Base-by-base conservation (phyloP, 2,888 invertebrate species). In the Microplitis deprimator region DNA sequence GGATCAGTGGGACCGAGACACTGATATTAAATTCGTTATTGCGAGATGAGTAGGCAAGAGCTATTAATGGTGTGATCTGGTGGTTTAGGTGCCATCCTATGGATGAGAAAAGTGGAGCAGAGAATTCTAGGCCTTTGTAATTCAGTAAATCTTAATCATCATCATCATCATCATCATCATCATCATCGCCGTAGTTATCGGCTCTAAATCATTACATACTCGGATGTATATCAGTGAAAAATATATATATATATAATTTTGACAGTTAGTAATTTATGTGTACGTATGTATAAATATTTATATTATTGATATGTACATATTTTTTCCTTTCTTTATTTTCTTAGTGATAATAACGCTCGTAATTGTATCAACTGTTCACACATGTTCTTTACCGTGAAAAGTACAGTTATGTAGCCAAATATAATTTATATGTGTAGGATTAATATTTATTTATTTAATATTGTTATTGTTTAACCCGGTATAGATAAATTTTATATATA, bases 201-300 rank as follows among this genome's bases (percentile, higher is more conserved):
- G 8, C 50, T 50, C 10, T 50, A 50, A 50, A 50, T 50, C 50
- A 50, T 50, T 50, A 50, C 50, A 50, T 0, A 50, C 13, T 13
- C 13, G 13, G 13, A 13, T 13, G 5, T 50, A 50, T 50, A 50
- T 50, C 50, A 50, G 50, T 50, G 50, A 50, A 50, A 13, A 50
- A 50, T 50, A 50, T 50, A 50, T 50, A 50, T 50, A 13, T 10
- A 50, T 50, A 3, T 50, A 50, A 13, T 50, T 50, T 50, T 50
- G 50, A 50, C 50, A 50, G 50, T 50, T 50, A 13, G 13, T 50
- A 50, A 50, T 50, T 50, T 50, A 50, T 50, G 13, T 50, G 10
- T 50, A 50, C 50, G 50, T 50, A 50, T 50, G 50, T 50, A 50
- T 50, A 50, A 50, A 50, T 50, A 50, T 50, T 50, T 50, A 50